Percentiles rank a stretch among this genome's conserved stretches.
phyloP scores from a whole-genome alignment of 2,797 vertebrate species.

The Echiichthys vipera region DNA sequence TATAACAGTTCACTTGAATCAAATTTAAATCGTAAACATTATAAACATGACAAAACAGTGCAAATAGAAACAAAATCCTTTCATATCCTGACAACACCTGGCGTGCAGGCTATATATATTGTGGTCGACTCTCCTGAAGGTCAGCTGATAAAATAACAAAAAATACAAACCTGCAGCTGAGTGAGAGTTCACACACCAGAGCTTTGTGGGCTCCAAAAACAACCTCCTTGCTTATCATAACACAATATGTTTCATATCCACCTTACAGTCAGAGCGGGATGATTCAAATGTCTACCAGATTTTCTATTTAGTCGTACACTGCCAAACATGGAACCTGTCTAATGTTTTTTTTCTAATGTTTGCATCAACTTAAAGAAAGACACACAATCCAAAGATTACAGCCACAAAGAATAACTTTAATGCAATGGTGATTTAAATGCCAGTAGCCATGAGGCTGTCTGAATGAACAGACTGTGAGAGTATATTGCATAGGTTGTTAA shows the following conservation, averaged over 20 bases:
- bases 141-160: no score
- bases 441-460: slow-evolving; percentile 56
- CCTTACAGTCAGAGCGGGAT: no score
- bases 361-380: slow-evolving; percentile 3
- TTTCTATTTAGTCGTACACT: no score
- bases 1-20: no score
- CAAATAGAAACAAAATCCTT: no score
- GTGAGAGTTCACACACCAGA: not conserved
- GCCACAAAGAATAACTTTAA: slow-evolving; percentile 76
- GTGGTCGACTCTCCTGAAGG: no score
- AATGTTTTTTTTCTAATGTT: no score
- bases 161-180: not conserved
- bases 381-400: slow-evolving; percentile 53
- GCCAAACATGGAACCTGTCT: not conserved
- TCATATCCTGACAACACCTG: no score
- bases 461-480: slow-evolving; percentile 62
- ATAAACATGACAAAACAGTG: no score
- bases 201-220: not conserved
- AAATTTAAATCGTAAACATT: no score
- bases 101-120: no score
- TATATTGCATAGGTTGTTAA: slow-evolving; percentile 82
- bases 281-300: not conserved
- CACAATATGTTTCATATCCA: not conserved
- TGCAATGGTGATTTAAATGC: slow-evolving; percentile 68
- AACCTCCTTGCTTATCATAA: not conserved